Conservation (phyloP, 2,113 vertebrate species). For the Elaphurus davidianus region DNA sequence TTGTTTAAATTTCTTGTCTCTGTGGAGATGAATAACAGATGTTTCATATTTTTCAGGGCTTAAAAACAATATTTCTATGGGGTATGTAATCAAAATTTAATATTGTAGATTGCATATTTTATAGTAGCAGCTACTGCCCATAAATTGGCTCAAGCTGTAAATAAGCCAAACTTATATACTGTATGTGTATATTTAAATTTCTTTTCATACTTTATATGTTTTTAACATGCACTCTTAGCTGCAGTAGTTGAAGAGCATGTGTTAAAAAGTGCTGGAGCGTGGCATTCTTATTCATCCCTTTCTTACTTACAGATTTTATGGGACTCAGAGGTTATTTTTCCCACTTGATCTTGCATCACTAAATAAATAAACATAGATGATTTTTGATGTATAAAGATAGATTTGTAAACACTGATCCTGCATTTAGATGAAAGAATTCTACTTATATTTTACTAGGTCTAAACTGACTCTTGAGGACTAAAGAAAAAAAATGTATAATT, state of each 20-base stretch:
- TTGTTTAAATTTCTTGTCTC: slow-evolving; percentile 43
- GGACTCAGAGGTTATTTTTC: background rate
- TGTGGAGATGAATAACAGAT: slow-evolving; percentile 18
- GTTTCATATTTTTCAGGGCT: slow-evolving; percentile 38
- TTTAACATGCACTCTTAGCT: background rate
- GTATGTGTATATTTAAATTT: background rate
- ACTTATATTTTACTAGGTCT: background rate
- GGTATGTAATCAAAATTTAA: slow-evolving; percentile 12
- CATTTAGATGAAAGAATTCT: background rate
- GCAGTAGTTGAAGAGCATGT: background rate
- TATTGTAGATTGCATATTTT: background rate
- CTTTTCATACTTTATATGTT: background rate
- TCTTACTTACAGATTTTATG: background rate
- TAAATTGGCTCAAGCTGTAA: slow-evolving; percentile 18
- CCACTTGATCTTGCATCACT: background rate
- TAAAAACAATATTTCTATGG: slow-evolving; percentile 47
- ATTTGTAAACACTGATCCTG: background rate
- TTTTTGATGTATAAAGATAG: background rate
- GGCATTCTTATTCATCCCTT: background rate
- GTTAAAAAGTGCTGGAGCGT: background rate
- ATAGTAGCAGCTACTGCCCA: slow-evolving; percentile 1
- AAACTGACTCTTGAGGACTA: background rate
- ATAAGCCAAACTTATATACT: background rate
- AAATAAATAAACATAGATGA: background rate
- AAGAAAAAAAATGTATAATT: background rate